These are phyloP conservation scores for Tapera naevia DNA, from an alignment of 2,797 vertebrate genomes.

Conservation along the genomic window DNA sequence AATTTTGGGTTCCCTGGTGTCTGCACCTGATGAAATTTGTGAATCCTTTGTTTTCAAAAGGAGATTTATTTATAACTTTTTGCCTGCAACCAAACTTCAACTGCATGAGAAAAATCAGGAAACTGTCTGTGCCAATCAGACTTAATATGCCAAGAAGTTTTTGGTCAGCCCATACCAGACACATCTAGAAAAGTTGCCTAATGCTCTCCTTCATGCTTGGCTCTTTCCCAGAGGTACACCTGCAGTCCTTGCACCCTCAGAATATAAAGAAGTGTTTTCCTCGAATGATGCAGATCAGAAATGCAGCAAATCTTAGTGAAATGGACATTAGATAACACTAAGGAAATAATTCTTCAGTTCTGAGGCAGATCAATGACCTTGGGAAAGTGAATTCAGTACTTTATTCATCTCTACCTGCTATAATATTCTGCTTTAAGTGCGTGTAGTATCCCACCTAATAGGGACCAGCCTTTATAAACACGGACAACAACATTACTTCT, in stretches of 20 bases:
- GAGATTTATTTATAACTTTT: background rate
- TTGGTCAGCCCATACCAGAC: background rate
- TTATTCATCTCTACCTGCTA: background rate
- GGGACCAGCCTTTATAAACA: background rate
- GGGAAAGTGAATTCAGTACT: background rate
- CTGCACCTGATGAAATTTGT: background rate
- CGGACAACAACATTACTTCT: background rate
- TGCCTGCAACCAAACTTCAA: background rate
- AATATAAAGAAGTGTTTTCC: background rate
- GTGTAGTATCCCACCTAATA: background rate
- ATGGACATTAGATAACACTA: accelerated
- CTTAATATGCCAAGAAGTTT: background rate
- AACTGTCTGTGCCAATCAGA: background rate
- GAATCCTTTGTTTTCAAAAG: background rate
- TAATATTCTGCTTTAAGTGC: background rate
- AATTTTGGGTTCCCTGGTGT: background rate
- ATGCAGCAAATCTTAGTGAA: background rate
- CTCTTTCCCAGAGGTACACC: background rate
- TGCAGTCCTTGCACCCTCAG: background rate
- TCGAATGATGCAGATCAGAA: background rate
- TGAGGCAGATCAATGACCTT: background rate
- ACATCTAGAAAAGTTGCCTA: background rate
- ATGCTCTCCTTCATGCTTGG: background rate
- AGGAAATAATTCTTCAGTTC: background rate
- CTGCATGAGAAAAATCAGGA: background rate